Base-by-base conservation (phyloP, 35 echinoderm and acorn worm species). In the Lytechinus variegatus region DNA sequence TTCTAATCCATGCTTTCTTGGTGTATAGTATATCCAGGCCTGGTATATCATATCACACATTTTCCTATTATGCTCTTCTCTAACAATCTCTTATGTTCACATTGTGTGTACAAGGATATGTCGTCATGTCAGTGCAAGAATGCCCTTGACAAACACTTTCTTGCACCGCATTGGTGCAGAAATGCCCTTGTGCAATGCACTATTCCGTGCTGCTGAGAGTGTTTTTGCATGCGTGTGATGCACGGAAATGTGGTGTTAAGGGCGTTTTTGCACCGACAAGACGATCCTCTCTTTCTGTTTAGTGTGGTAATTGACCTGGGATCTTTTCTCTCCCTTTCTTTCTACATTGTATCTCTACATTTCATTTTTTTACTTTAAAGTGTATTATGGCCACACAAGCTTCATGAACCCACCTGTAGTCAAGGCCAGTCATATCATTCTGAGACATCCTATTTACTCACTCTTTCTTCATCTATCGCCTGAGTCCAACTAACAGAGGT, bases 321-420 rank as follows among this genome's bases (percentile, higher is more conserved):
- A 7, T 24, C 21, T 79, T 24, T 16, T 79, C 66, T 79, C 61
- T 71, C 61, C 24, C 61, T 71, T 24, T 71, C 61, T 71, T 21
- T 71, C 66, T 16, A 8, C n/a, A 24, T 24, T 79, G 2, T n/a
- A 1, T n/a, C n/a, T 10, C n/a, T 52, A 6, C 11, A 9, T 88
- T 28, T 21, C 87, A 3, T 90, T 44, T 89, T 89, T 90, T 52
- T 33, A 12, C 88, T 52, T 90, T 16, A 90, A 90, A 90, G 88
- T 90, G 88, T 90, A 90, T 90, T 13, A 90, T 90, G 88, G 88
- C 88, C 88, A 90, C 88, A 29, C 88, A 90, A 90, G 88, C 88
- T 90, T 90, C 88, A 90, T 90, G 88, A 90, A 90, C 52, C 88
- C 88, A 33, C 52, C 88, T 44, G 52, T 90, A 90, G 88, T 90